These are phyloP conservation scores for Kuschelorhynchus macadamiae DNA, from an alignment of 2,888 invertebrate species.

Conservation along the genomic window DNA sequence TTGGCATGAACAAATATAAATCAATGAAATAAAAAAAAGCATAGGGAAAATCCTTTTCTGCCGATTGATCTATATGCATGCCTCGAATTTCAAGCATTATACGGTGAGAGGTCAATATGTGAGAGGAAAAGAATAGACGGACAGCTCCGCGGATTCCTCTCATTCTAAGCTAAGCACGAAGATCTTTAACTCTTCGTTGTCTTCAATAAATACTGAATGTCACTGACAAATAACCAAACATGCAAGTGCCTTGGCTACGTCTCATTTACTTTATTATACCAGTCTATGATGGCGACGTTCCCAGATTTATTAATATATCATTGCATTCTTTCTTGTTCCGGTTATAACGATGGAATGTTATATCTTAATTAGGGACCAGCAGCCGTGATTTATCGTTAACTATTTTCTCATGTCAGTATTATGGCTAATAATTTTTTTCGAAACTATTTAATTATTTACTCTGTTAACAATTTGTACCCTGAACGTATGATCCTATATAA, in stretches of 20 bases:
- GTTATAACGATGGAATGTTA: slow-evolving; percentile 47
- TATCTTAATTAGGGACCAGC: slow-evolving; percentile 52
- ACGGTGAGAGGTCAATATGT: slow-evolving; percentile 60
- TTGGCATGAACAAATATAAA: too few species aligned
- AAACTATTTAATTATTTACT: too few species aligned
- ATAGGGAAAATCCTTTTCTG: background rate
- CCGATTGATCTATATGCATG: slow-evolving; percentile 54
- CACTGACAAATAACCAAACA: slow-evolving; percentile 69
- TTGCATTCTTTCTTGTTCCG: slow-evolving; percentile 48
- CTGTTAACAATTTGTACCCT: too few species aligned
- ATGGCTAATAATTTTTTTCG: too few species aligned
- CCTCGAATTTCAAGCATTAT: slow-evolving; percentile 62
- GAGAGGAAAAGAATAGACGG: slow-evolving; percentile 50
- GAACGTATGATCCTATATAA: too few species aligned
- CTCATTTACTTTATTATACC: slow-evolving; percentile 62
- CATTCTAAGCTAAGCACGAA: slow-evolving; percentile 64
- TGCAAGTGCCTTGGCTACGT: slow-evolving; percentile 62
- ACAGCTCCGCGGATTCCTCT: slow-evolving; percentile 63
- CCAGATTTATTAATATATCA: slow-evolving; percentile 60
- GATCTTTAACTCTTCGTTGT: slow-evolving; percentile 67
- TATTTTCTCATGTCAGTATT: too few species aligned
- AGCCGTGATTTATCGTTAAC: too few species aligned
- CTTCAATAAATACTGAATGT: slow-evolving; percentile 68
- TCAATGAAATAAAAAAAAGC: too few species aligned
- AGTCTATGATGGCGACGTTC: slow-evolving; percentile 53